Conservation (phyloP, 2,888 invertebrate species). For the Laothoe populi region DNA sequence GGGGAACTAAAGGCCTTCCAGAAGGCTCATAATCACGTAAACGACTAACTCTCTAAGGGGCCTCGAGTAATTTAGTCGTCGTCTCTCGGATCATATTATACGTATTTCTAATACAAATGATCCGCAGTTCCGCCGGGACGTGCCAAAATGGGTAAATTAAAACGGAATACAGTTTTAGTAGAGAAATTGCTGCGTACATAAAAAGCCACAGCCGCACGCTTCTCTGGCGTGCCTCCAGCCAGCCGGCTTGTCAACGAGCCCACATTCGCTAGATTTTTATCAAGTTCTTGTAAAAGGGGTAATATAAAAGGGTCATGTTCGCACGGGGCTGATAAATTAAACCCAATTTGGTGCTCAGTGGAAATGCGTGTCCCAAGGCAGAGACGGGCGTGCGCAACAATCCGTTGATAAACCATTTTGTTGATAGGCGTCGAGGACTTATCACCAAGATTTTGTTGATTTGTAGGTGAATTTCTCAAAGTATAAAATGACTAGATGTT, state of each 20-base stretch:
- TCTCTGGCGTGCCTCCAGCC: constrained; percentile 62
- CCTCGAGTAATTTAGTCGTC: constrained; percentile 57
- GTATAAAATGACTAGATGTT: too few species aligned
- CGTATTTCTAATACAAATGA: constrained; percentile 73
- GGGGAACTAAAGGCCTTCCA: constrained; percentile 47
- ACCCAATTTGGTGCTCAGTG: constrained; percentile 32
- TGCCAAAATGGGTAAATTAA: constrained; percentile 82
- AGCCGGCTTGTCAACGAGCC: constrained; percentile 50
- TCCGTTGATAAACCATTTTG: not conserved
- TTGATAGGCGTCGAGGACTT: not conserved
- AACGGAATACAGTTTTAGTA: constrained; percentile 63
- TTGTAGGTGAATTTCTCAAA: too few species aligned
- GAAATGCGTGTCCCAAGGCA: constrained; percentile 33
- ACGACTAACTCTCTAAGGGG: constrained; percentile 51
- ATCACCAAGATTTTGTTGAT: not conserved
- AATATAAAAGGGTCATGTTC: constrained; percentile 38
- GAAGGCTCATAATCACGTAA: constrained; percentile 53
- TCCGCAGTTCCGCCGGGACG: constrained; percentile 68
- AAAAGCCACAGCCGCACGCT: constrained; percentile 57
- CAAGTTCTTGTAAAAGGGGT: constrained; percentile 40
- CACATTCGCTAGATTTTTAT: constrained; percentile 47
- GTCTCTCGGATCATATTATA: constrained; percentile 68
- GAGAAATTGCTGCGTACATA: constrained; percentile 64
- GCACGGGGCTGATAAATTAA: constrained; percentile 35
- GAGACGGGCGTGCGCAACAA: not conserved